Conservation (phyloP, 2,797 vertebrate species). For the Coregonus suidteri region DNA sequence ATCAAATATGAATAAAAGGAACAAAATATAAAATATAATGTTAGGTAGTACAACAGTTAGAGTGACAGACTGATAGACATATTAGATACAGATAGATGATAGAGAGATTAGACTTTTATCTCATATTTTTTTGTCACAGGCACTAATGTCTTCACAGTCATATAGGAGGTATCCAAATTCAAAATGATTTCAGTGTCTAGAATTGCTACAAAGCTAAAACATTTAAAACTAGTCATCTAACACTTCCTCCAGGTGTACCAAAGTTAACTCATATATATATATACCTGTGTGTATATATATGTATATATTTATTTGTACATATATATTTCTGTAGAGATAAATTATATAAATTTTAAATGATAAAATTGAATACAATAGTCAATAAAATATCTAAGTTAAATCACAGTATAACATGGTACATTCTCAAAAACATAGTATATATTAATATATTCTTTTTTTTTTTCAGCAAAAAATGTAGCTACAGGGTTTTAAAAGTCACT, state of each 20-base stretch:
- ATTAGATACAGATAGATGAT: conserved; percentile 75
- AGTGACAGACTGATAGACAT: conserved; percentile 73
- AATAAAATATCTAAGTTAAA: conserved; percentile 83
- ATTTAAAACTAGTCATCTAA: conserved; percentile 86
- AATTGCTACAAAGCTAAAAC: conserved; percentile 87
- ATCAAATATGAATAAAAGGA: conserved; percentile 3
- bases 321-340: conserved; percentile 82
- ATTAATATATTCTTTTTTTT: conserved; percentile 79
- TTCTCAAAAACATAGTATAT: conserved; percentile 85
- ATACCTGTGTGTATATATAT: conserved; percentile 77
- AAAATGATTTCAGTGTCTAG: conserved; percentile 83
- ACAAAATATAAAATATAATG: conserved; percentile 44
- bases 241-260: conserved; percentile 85
- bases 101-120: conserved; percentile 78
- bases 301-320: conserved; percentile 54
- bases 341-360: conserved; percentile 78
- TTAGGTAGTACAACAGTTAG: conserved; percentile 72
- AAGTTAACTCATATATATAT: conserved; percentile 83
- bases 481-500: conserved; percentile 77
- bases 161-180: conserved; percentile 84
- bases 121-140: conserved; percentile 85
- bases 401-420: conserved; percentile 87
- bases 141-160: conserved; percentile 90
- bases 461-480: conserved; percentile 77
- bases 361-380: conserved; percentile 75